Conservation (phyloP, 1,140 invertebrate genomes). For the Ganaspis sp. region DNA sequence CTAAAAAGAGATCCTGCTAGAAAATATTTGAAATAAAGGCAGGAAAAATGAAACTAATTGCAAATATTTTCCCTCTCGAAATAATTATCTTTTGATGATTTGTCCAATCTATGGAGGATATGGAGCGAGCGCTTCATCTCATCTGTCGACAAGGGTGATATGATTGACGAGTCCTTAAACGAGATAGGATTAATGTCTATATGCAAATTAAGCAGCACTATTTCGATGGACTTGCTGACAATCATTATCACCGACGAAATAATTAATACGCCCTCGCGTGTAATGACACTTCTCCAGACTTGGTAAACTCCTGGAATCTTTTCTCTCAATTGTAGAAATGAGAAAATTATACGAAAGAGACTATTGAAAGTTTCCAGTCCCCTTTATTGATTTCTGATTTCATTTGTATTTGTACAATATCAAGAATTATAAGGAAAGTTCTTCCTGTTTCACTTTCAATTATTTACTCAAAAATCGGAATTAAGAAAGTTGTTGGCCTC, state of each 20-base stretch:
- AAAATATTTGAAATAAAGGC: background rate
- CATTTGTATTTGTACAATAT: background rate
- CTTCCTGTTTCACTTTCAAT: background rate
- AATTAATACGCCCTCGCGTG: background rate
- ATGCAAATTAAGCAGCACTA: slow-evolving; percentile 55
- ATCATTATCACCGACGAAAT: slow-evolving; percentile 3
- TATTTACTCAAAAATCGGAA: too few species aligned
- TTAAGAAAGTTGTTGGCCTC: too few species aligned
- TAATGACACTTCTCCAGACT: slow-evolving; percentile 11
- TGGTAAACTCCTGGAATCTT: background rate
- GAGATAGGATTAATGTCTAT: slow-evolving; percentile 62
- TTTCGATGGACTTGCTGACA: slow-evolving; percentile 7
- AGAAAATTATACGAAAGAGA: background rate
- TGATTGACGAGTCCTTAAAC: slow-evolving; percentile 66
- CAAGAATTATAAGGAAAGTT: background rate
- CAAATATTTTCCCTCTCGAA: background rate
- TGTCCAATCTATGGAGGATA: background rate
- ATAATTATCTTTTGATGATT: slow-evolving; percentile 3
- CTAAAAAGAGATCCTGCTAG: too few species aligned
- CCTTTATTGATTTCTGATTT: background rate
- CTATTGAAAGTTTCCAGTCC: background rate
- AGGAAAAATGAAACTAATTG: background rate
- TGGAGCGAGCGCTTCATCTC: slow-evolving; percentile 9
- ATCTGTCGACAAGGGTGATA: slow-evolving; percentile 38
- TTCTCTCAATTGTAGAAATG: background rate